These are phyloP conservation scores for Aurelia aurita DNA, from an alignment of 30 jellyfish, hydroid and myxozoan species.

Conservation along the genomic window DNA sequence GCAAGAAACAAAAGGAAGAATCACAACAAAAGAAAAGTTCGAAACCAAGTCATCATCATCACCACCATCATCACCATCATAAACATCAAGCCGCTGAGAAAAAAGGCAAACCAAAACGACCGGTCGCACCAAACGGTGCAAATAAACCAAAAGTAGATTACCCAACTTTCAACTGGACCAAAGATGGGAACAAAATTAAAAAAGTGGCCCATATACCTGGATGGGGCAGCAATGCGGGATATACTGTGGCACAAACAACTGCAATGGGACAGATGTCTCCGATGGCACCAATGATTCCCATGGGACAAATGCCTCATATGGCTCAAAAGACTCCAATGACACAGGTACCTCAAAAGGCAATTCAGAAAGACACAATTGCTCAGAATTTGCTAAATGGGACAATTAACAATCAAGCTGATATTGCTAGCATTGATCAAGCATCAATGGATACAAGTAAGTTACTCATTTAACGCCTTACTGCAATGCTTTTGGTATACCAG, in stretches of 20 bases:
- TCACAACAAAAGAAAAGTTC: slow-evolving; percentile 10
- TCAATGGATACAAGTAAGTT: slow-evolving; percentile 50
- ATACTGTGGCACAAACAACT: slow-evolving; percentile 8
- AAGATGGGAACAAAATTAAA: slow-evolving; percentile 41
- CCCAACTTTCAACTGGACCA: slow-evolving; percentile 71
- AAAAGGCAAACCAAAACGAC: slow-evolving; percentile 55
- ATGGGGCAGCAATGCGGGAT: slow-evolving; percentile 22
- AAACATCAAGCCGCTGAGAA: slow-evolving; percentile 69
- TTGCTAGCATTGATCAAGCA: slow-evolving; percentile 68
- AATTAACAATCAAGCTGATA: slow-evolving; percentile 63
- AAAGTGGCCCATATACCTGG: slow-evolving; percentile 71
- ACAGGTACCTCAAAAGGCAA: neutral
- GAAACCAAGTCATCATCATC: slow-evolving; percentile 51
- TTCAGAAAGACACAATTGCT: slow-evolving; percentile 26
- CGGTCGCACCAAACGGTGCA: slow-evolving; percentile 42
- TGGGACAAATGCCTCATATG: neutral
- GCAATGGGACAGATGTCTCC: slow-evolving; percentile 20
- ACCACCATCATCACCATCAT: slow-evolving; percentile 85
- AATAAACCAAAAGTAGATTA: slow-evolving; percentile 62
- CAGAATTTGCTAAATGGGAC: slow-evolving; percentile 47
- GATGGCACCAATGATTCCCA: neutral
- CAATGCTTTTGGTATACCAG: no score
- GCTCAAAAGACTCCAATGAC: slow-evolving; percentile 7
- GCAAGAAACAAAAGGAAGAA: slow-evolving; percentile 1
- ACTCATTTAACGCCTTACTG: no score